phyloP scores from a whole-genome alignment of 2,888 invertebrate genomes.

The Kryphioiulus occultus region DNA sequence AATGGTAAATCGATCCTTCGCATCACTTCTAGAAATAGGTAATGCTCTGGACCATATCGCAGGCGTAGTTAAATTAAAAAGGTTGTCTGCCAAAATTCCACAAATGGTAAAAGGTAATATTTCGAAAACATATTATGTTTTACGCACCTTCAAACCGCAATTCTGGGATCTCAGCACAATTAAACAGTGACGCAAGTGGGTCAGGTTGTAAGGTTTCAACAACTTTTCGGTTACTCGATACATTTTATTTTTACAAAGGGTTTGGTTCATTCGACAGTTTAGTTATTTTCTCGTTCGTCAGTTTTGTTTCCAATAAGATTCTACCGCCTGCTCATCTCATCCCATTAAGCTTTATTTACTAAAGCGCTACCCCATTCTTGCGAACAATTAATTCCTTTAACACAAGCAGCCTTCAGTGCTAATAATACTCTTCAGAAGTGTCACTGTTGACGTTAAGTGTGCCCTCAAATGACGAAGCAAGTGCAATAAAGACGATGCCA shows the following conservation, averaged over 20 bases:
- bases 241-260: background rate
- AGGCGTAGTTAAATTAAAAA: background rate
- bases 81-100: background rate
- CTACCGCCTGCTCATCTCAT: background rate
- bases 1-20: background rate
- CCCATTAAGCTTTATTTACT: constrained; percentile 21
- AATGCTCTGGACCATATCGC: background rate
- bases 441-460: constrained; percentile 40
- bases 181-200: background rate
- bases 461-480: constrained; percentile 40
- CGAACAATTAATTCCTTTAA: constrained; percentile 10
- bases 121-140: background rate
- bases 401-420: background rate
- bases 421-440: constrained; percentile 36
- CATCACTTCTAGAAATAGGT: background rate
- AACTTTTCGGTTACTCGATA: background rate
- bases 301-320: background rate
- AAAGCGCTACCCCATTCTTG: constrained; percentile 28
- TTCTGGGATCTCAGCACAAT: background rate
- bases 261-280: background rate
- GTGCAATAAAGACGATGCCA: constrained; percentile 18
- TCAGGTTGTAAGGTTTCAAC: background rate
- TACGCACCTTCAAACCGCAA: background rate
- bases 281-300: background rate
- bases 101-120: background rate